These are phyloP conservation scores for Agonopterix arenella DNA, from an alignment of 2,888 invertebrate genomes.

Conservation along the genomic window DNA sequence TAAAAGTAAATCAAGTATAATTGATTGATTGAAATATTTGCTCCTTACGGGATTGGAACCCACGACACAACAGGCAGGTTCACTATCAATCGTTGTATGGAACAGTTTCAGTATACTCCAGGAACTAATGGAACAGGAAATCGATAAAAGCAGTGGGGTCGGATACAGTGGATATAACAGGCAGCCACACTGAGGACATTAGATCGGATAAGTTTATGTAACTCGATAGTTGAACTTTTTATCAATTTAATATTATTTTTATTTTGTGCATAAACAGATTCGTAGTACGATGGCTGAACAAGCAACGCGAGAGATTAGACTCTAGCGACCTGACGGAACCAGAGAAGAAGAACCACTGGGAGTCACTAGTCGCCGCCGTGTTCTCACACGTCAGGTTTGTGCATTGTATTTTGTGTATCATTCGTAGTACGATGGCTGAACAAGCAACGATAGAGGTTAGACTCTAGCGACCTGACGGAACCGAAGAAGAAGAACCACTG, in stretches of 20 bases:
- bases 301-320: constrained; percentile 78
- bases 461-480: constrained; percentile 57
- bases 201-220: not conserved
- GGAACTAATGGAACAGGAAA: too few relatives aligned
- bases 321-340: constrained; percentile 59
- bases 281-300: constrained; percentile 86
- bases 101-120: too few relatives aligned
- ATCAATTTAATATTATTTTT: not conserved
- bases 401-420: not conserved
- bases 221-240: not conserved
- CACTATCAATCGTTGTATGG: too few relatives aligned
- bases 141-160: too few relatives aligned
- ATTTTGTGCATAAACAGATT: constrained; percentile 59
- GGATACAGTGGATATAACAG: too few relatives aligned
- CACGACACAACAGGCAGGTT: too few relatives aligned
- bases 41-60: too few relatives aligned
- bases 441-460: constrained; percentile 78
- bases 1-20: too few relatives aligned
- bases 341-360: constrained; percentile 79
- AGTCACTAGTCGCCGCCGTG: constrained; percentile 82
- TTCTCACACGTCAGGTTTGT: constrained; percentile 82
- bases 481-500: constrained; percentile 78
- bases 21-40: too few relatives aligned
- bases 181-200: not conserved
- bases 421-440: constrained; percentile 88